phyloP scores from a whole-genome alignment of 2,113 vertebrate genomes.

The Gnathonemus longibarbis region DNA sequence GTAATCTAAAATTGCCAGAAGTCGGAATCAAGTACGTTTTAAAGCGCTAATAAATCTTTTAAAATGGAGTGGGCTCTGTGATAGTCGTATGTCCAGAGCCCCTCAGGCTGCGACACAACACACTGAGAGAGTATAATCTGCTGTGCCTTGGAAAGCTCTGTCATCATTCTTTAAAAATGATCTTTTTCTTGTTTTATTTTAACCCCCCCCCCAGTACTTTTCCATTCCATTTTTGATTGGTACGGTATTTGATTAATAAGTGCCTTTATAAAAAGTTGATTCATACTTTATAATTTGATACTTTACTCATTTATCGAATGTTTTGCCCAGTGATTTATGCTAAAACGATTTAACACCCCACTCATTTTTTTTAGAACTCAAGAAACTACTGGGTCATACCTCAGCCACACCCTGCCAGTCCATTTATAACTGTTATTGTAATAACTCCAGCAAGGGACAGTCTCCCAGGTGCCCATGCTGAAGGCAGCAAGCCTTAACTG shows the following conservation, averaged over 20 bases:
- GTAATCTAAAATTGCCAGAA: constrained; percentile 8
- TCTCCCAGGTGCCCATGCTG: background rate
- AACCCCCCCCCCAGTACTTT: background rate
- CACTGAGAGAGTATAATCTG: background rate
- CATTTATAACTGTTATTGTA: background rate
- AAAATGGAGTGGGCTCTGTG: background rate
- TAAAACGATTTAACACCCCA: background rate
- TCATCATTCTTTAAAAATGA: background rate
- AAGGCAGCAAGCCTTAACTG: background rate
- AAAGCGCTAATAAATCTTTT: background rate
- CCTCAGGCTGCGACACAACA: background rate
- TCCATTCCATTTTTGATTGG: background rate
- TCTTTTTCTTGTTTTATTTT: background rate
- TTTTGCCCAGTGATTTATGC: background rate
- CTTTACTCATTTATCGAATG: background rate
- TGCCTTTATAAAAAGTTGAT: background rate
- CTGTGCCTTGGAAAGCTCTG: background rate
- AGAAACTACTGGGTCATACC: background rate
- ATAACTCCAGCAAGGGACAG: background rate
- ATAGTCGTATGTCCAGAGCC: background rate
- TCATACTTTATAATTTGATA: background rate
- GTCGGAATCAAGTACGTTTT: background rate
- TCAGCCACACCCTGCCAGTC: background rate
- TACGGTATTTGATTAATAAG: background rate
- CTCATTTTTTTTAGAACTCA: background rate